These are phyloP conservation scores for Conchocele bisecta DNA, from an alignment of 2,888 invertebrate species.

Conservation along the genomic window DNA sequence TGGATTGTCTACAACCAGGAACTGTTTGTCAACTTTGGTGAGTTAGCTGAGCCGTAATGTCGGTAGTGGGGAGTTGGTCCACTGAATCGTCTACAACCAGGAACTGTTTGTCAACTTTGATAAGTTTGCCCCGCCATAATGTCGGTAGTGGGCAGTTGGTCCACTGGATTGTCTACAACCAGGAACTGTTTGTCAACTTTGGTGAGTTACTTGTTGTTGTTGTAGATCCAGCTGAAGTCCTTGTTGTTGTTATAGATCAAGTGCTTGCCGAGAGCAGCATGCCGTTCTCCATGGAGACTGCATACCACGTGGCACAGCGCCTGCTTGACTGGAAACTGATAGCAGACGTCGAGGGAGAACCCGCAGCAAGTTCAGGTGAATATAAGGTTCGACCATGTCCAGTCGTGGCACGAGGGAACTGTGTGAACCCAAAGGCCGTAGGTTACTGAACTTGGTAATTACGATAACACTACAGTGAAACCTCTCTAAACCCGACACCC, in stretches of 20 bases:
- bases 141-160: too few relatives aligned
- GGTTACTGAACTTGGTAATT: too few relatives aligned
- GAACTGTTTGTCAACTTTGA: slow-evolving; percentile 51
- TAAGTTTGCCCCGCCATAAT: too few relatives aligned
- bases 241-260: slow-evolving; percentile 39
- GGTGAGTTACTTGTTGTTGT: too few relatives aligned
- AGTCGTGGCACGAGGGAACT: too few relatives aligned
- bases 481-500: too few relatives aligned
- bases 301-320: slow-evolving; percentile 62
- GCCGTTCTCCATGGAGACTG: slow-evolving; percentile 51
- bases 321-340: slow-evolving; percentile 67
- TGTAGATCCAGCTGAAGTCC: too few relatives aligned
- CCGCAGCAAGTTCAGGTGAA: too few relatives aligned
- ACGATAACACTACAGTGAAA: too few relatives aligned
- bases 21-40: slow-evolving; percentile 54
- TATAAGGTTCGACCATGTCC: too few relatives aligned
- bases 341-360: slow-evolving; percentile 61
- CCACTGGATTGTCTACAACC: slow-evolving; percentile 69
- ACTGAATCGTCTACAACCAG: slow-evolving; percentile 69
- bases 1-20: slow-evolving; percentile 71
- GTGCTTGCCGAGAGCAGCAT: slow-evolving; percentile 29
- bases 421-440: too few relatives aligned
- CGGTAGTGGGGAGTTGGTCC: slow-evolving; percentile 69
- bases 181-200: slow-evolving; percentile 50
- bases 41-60: too few relatives aligned